These are phyloP conservation scores for Melanogrammus aeglefinus DNA, from an alignment of 2,797 vertebrate species.

Conservation along the genomic window DNA sequence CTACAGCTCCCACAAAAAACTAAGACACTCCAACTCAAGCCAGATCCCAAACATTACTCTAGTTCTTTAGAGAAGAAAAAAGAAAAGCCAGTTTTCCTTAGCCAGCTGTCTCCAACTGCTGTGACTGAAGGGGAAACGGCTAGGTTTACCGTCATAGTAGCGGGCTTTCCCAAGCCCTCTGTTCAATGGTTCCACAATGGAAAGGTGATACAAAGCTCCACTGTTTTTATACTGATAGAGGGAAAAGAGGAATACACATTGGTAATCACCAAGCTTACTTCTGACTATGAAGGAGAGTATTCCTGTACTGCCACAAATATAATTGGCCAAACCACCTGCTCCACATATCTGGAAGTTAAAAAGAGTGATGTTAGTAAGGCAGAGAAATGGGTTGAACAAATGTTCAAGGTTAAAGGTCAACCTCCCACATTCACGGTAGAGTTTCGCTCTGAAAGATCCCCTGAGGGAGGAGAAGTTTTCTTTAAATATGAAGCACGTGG, in stretches of 20 bases:
- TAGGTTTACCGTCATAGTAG: conserved; percentile 80
- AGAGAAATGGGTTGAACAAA: conserved; percentile 76
- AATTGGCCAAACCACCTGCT: conserved; percentile 79
- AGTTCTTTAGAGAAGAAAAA: conserved; percentile 77
- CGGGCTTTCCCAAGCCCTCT: conserved; percentile 81
- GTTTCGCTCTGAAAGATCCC: conserved; percentile 70
- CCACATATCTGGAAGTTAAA: conserved; percentile 78
- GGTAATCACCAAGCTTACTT: conserved; percentile 76
- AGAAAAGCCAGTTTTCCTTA: conserved; percentile 85
- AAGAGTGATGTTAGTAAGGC: conserved; percentile 62
- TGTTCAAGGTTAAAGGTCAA: conserved; percentile 72
- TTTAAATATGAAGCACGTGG: conserved; percentile 79
- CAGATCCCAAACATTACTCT: conserved; percentile 83
- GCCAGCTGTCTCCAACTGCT: conserved; percentile 71
- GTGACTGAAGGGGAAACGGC: conserved; percentile 77
- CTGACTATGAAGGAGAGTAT: conserved; percentile 85
- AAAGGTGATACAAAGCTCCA: conserved; percentile 68
- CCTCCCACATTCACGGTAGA: conserved; percentile 76
- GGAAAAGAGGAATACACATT: conserved; percentile 81
- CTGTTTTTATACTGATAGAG: conserved; percentile 77
- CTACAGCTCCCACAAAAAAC: conserved; percentile 80
- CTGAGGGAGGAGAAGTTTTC: conserved; percentile 69
- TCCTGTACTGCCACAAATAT: conserved; percentile 81
- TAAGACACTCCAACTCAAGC: conserved; percentile 91
- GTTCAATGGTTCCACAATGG: conserved; percentile 88